Percentiles rank a stretch among this genome's conserved stretches.
Evolutionary conservation across 2,797 vertebrate species (phyloP).

Genomic region (Aplochiton taeniatus): DNA sequence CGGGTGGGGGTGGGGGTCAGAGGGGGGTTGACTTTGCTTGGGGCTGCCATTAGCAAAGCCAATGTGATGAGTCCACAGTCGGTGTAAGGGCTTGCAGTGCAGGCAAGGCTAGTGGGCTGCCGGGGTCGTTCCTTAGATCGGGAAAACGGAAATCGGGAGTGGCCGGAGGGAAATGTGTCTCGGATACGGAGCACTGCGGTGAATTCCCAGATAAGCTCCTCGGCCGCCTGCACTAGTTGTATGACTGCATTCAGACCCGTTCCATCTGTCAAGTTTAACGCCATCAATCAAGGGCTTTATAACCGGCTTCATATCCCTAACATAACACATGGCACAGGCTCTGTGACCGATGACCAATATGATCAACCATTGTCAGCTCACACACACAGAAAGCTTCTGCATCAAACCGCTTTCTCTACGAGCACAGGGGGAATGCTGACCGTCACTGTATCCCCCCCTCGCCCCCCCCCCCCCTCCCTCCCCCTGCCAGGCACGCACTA

Average conservation of each 20-base stretch:
- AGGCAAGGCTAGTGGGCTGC: background rate
- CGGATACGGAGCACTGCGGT: too few species aligned
- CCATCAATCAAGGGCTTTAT: too few species aligned
- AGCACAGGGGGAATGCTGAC: too few species aligned
- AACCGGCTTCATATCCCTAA: too few species aligned
- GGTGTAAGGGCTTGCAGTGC: background rate
- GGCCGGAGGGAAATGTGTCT: background rate
- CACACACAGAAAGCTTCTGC: too few species aligned
- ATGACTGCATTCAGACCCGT: background rate
- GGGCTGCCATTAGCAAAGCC: background rate
- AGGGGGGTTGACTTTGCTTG: background rate
- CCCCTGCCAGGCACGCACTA: slow-evolving; percentile 88
- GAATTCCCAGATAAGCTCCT: background rate
- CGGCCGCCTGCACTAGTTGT: background rate
- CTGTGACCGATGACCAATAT: too few species aligned
- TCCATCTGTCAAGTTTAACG: background rate
- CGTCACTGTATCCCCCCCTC: too few species aligned
- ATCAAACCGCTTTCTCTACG: too few species aligned
- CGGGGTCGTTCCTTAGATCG: background rate
- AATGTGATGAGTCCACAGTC: background rate
- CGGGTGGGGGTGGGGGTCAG: too few species aligned
- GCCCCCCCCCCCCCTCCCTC: too few species aligned
- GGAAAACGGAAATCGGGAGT: background rate
- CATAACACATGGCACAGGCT: too few species aligned
- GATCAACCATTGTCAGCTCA: too few species aligned